Conservation (phyloP, 2,888 invertebrate species). For the Eugnorisma glareosa region DNA sequence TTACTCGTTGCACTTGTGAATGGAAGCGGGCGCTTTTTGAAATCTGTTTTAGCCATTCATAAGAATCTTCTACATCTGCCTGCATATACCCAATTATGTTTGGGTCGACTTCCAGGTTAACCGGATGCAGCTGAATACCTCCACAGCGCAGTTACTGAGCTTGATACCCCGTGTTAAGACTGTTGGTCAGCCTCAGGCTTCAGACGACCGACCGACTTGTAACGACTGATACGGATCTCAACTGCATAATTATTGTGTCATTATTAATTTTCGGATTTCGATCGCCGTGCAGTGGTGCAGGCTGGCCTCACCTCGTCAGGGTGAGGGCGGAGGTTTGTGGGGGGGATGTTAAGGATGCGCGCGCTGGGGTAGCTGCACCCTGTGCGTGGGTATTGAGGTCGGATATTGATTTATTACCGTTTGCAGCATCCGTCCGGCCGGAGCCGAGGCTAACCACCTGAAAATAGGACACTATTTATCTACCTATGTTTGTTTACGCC, state of each 20-base stretch:
- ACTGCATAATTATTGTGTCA: background rate
- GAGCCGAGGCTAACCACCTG: background rate
- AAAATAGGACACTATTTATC: background rate
- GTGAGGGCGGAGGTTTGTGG: background rate
- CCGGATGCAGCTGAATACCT: background rate
- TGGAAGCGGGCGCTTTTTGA: background rate
- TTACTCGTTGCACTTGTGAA: conserved; percentile 2
- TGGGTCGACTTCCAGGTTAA: background rate
- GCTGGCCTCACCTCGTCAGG: background rate
- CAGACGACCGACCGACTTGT: background rate
- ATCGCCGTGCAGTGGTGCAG: background rate
- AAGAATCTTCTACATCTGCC: background rate
- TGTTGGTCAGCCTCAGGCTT: background rate
- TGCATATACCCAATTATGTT: background rate
- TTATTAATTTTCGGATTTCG: background rate
- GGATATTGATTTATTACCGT: conserved; percentile 24
- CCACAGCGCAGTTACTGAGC: background rate
- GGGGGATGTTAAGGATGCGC: background rate
- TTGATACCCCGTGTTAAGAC: background rate
- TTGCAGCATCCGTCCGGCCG: background rate
- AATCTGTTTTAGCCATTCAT: background rate
- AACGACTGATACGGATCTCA: background rate
- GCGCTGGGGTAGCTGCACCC: conserved; percentile 4
- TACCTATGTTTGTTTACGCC: background rate
- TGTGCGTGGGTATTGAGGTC: background rate